These are phyloP conservation scores for Silurus glanis DNA, from an alignment of 2,113 vertebrate species.

Conservation along the genomic window DNA sequence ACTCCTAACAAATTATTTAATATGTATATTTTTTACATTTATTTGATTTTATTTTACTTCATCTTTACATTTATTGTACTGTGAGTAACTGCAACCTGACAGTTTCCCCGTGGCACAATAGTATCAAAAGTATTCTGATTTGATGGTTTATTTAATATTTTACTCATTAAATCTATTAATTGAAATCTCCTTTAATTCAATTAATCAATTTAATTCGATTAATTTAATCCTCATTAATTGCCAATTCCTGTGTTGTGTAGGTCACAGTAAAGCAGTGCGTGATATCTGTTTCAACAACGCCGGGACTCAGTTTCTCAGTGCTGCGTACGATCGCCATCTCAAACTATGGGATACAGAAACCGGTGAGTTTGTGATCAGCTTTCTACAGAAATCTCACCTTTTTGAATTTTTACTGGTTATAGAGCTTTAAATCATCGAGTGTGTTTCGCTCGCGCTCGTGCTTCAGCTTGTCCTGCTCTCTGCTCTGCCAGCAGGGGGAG, in stretches of 20 bases:
- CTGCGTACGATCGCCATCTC: conserved; percentile 93
- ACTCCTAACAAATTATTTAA: too few species aligned
- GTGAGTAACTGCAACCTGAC: too few species aligned
- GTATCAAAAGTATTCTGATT: too few species aligned
- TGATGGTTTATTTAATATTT: too few species aligned
- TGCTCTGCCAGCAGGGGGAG: conserved; percentile 34
- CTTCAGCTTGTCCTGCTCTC: neutral
- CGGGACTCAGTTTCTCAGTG: conserved; percentile 90
- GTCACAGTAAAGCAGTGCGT: conserved; percentile 95
- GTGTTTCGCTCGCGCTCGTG: neutral
- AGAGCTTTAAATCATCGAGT: neutral
- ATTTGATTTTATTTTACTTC: too few species aligned
- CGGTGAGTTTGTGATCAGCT: conserved; percentile 69
- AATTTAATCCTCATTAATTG: neutral
- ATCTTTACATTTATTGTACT: too few species aligned
- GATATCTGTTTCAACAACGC: conserved; percentile 95
- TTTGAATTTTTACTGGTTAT: too few species aligned
- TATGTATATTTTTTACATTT: too few species aligned
- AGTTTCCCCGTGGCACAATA: too few species aligned
- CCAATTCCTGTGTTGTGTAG: conserved; percentile 61
- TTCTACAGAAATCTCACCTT: neutral
- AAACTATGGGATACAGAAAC: conserved; percentile 98
- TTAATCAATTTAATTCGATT: too few species aligned
- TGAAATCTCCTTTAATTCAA: neutral
- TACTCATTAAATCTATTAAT: neutral